Conservation (phyloP, 2,888 invertebrate genomes). For the Amphipoea lucens region DNA sequence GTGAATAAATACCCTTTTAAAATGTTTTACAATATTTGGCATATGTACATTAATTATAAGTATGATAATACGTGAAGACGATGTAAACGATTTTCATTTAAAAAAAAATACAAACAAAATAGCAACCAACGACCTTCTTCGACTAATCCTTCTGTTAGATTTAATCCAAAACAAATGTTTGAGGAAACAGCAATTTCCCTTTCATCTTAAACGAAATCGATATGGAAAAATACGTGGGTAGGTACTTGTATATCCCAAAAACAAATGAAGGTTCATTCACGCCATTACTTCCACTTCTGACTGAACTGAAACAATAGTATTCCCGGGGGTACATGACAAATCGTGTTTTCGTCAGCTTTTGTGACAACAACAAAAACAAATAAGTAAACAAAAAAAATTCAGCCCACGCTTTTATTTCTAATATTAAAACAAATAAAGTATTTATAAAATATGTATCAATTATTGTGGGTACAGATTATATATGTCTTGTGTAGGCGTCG, state of each 20-base stretch:
- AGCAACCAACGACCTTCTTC: background rate
- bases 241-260: conserved; percentile 8
- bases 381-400: background rate
- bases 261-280: conserved; percentile 18
- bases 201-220: background rate
- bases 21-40: too few relatives aligned
- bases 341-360: conserved; percentile 32
- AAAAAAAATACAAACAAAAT: too few relatives aligned
- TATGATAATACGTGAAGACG: too few relatives aligned
- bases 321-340: background rate
- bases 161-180: background rate
- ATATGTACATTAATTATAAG: too few relatives aligned
- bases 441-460: background rate
- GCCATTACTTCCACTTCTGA: conserved; percentile 1
- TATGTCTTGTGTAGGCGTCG: background rate
- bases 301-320: background rate
- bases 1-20: too few relatives aligned
- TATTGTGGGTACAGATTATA: background rate
- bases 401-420: conserved; percentile 1
- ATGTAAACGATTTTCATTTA: too few relatives aligned
- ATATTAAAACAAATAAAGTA: background rate
- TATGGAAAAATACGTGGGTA: conserved; percentile 6
- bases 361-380: background rate
- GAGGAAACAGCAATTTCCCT: conserved; percentile 10
- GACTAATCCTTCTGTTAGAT: conserved; percentile 1